Percentiles rank a stretch among this genome's conserved stretches.
Conservation (phyloP, 1,140 invertebrate species). For the Leptinotarsa lineolata region DNA sequence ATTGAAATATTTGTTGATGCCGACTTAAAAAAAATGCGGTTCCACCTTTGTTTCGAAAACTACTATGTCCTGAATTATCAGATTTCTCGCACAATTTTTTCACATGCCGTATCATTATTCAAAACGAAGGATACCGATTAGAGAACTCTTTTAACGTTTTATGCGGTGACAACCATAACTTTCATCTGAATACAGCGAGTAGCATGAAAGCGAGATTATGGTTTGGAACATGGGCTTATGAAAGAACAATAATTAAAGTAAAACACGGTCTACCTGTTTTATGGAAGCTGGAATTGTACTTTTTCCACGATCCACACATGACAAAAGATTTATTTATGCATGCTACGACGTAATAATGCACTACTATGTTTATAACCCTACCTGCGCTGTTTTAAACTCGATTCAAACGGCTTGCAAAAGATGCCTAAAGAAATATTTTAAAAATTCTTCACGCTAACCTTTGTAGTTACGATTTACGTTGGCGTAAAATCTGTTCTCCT, state of each 20-base stretch:
- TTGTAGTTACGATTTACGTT: no score
- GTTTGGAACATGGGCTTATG: slow-evolving; percentile 9
- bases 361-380: neutral
- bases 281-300: slow-evolving; percentile 5
- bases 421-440: neutral
- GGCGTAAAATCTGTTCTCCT: no score
- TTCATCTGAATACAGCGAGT: slow-evolving; percentile 12
- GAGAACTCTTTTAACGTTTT: slow-evolving; percentile 16
- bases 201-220: slow-evolving; percentile 17
- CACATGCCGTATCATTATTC: neutral
- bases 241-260: slow-evolving; percentile 20
- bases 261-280: slow-evolving; percentile 11
- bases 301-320: neutral
- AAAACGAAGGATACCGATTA: neutral
- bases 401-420: neutral
- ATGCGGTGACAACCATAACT: slow-evolving; percentile 15
- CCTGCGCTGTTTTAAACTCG: neutral
- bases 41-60: no score
- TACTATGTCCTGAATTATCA: neutral
- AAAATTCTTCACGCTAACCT: no score
- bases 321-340: slow-evolving; percentile 6
- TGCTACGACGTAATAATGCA: slow-evolving; percentile 5
- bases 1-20: no score
- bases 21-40: no score
- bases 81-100: neutral